These are phyloP conservation scores for Pocota personata DNA, from an alignment of 2,888 invertebrate species.

Conservation along the genomic window DNA sequence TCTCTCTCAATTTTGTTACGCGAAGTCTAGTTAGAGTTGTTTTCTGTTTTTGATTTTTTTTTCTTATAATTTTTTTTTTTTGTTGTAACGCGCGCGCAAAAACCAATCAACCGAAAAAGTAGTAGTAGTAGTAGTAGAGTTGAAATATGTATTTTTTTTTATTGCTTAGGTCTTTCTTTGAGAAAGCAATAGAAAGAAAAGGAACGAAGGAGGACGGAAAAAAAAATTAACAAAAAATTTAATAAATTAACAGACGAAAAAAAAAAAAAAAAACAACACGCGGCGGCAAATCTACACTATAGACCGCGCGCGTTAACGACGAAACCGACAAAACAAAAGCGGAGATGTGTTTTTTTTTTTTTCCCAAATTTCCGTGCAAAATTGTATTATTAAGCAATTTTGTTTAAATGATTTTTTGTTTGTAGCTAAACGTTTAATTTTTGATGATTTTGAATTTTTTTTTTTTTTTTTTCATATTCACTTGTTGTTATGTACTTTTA, in stretches of 20 bases:
- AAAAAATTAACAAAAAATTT: background rate
- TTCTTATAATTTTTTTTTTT: background rate
- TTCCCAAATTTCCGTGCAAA: background rate
- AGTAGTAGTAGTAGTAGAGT: background rate
- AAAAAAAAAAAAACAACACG: background rate
- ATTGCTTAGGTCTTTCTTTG: background rate
- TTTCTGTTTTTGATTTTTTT: too few relatives aligned
- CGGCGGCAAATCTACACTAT: conserved; percentile 4
- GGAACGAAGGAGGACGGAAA: background rate
- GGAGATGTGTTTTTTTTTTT: background rate
- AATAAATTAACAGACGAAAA: conserved; percentile 3
- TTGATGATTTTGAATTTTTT: background rate
- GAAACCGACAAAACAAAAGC: background rate
- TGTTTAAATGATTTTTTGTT: background rate
- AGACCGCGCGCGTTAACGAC: conserved; percentile 1
- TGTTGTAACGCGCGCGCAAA: conserved; percentile 3
- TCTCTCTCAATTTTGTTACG: background rate
- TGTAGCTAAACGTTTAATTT: background rate
- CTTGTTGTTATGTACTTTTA: conserved; percentile 8
- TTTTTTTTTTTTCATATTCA: background rate
- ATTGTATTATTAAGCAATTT: conserved; percentile 11
- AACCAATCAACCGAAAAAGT: background rate
- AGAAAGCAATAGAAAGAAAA: background rate
- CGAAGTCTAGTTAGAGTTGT: background rate
- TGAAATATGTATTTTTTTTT: background rate